Evolutionary conservation across 2,888 invertebrate species (phyloP).

Genomic region (Drosophila macrothrix): DNA sequence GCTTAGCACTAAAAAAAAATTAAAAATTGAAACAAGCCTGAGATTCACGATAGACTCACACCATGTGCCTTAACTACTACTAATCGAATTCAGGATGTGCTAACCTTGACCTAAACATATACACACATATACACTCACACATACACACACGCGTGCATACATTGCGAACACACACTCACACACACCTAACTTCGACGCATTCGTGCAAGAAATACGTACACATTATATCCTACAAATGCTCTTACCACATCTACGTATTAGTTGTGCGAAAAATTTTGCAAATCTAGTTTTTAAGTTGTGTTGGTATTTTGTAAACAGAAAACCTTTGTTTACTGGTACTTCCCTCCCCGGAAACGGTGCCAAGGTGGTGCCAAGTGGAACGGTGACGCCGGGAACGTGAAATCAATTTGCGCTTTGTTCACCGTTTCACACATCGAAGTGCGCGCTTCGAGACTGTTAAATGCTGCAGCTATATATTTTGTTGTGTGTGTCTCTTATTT

Average conservation of each 20-base stretch:
- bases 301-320: conserved; percentile 61
- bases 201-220: conserved; percentile 56
- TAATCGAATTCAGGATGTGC: conserved; percentile 72
- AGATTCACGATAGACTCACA: conserved; percentile 72
- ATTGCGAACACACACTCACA: conserved; percentile 28
- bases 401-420: conserved; percentile 39
- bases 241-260: conserved; percentile 25
- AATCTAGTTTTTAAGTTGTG: conserved; percentile 68
- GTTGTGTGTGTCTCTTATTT: conserved; percentile 33
- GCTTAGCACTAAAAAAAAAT: conserved; percentile 29
- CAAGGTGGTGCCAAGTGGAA: conserved; percentile 74
- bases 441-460: conserved; percentile 64
- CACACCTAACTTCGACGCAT: conserved; percentile 61
- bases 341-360: conserved; percentile 55
- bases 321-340: conserved; percentile 56
- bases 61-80: conserved; percentile 74
- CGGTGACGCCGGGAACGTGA: conserved; percentile 32
- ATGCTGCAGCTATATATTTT: conserved; percentile 69
- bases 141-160: conserved; percentile 17
- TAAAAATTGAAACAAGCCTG: conserved; percentile 58
- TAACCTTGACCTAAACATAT: conserved; percentile 51
- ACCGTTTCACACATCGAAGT: conserved; percentile 64
- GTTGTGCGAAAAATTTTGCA: conserved; percentile 62
- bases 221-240: conserved; percentile 32
- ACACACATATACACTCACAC: conserved; percentile 28